phyloP scores from a whole-genome alignment of 2,113 vertebrate genomes.

The Tetraodon nigroviridis region DNA sequence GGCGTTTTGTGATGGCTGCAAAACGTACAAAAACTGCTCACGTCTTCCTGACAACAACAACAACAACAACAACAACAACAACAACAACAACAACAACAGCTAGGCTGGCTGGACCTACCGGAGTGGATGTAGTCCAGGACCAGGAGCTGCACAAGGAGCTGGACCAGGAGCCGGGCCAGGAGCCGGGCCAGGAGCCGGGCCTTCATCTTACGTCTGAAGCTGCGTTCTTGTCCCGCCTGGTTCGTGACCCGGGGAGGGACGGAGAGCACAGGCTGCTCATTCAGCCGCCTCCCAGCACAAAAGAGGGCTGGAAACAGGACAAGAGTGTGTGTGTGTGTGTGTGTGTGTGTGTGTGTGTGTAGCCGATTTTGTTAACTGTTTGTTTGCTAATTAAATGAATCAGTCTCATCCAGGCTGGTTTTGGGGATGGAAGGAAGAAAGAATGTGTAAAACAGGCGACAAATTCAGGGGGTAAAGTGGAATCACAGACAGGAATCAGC shows the following conservation, averaged over 20 bases:
- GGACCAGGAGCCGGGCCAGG: slow-evolving; percentile 56
- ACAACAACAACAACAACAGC: too few species aligned
- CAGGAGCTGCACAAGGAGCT: slow-evolving; percentile 62
- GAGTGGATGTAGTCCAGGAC: slow-evolving; percentile 69
- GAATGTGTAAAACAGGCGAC: too few species aligned
- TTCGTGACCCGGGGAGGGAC: slow-evolving; percentile 79
- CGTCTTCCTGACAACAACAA: too few species aligned
- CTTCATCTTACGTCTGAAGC: slow-evolving; percentile 83
- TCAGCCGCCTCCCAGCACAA: slow-evolving; percentile 75
- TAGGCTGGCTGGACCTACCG: too few species aligned
- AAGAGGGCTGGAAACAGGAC: slow-evolving; percentile 32
- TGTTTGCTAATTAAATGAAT: background rate
- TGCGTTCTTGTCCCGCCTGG: slow-evolving; percentile 81
- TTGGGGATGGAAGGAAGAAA: too few species aligned
- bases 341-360: background rate
- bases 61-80: too few species aligned
- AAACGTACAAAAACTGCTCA: too few species aligned
- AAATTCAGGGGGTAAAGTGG: too few species aligned
- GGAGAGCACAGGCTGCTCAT: slow-evolving; percentile 74
- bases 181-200: too few species aligned
- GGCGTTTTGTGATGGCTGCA: too few species aligned
- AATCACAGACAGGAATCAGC: too few species aligned
- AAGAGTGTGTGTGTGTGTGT: slow-evolving; percentile 36
- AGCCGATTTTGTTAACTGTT: background rate
- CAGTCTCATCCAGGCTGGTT: too few species aligned